Percentiles rank a stretch among this genome's conserved stretches.
These are phyloP conservation scores for Myotis lucifugus DNA, from an alignment of 2,113 vertebrate species.

Conservation along the genomic window DNA sequence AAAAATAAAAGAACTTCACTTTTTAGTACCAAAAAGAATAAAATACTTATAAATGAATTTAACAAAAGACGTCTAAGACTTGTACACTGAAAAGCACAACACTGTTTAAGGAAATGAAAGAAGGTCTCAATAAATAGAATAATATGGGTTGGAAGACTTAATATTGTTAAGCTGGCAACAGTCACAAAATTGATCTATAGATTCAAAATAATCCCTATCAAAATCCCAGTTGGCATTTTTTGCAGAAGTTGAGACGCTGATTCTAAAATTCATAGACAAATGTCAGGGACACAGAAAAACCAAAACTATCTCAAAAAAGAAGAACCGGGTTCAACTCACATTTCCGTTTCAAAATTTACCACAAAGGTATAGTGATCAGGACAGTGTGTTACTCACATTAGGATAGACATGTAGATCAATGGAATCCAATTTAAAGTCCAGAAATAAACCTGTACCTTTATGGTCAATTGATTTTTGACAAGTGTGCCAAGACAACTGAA, in stretches of 20 bases:
- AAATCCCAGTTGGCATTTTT: not conserved
- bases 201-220: not conserved
- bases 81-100: too few relatives aligned
- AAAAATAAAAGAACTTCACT: too few relatives aligned
- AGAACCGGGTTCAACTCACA: slow-evolving; percentile 15
- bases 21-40: too few relatives aligned
- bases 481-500: not conserved
- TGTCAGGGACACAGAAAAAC: not conserved
- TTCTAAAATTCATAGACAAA: slow-evolving; percentile 46
- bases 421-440: not conserved
- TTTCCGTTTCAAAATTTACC: not conserved
- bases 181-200: not conserved
- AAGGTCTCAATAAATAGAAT: not conserved
- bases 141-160: not conserved
- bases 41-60: too few relatives aligned
- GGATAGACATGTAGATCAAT: not conserved
- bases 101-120: too few relatives aligned
- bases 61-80: too few relatives aligned
- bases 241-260: not conserved
- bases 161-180: slow-evolving; percentile 6
- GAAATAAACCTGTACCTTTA: not conserved
- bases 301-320: slow-evolving; percentile 27
- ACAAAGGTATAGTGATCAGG: too few relatives aligned
- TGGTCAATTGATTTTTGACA: too few relatives aligned
- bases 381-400: not conserved